Percentiles rank a stretch among this genome's conserved stretches.
phyloP scores from a whole-genome alignment of 2,113 vertebrate species.

The Talpa occidentalis region DNA sequence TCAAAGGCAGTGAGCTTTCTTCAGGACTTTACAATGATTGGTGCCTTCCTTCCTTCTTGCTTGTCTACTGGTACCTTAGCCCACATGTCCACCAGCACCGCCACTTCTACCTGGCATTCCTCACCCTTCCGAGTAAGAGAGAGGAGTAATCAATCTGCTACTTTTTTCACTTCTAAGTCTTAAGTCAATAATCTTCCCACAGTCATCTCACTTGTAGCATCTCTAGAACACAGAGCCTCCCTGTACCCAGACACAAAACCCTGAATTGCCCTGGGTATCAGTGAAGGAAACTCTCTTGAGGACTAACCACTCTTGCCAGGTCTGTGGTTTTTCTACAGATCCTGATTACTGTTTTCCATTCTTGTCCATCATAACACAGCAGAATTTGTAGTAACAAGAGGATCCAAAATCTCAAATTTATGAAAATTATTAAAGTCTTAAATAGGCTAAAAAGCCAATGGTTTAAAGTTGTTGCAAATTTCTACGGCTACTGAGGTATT shows the following conservation, averaged over 20 bases:
- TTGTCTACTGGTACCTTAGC: neutral
- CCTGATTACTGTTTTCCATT: neutral
- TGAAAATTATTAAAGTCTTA: neutral
- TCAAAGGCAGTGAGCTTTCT: neutral
- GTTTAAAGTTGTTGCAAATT: neutral
- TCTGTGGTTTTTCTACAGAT: neutral
- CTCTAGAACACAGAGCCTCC: fast-evolving
- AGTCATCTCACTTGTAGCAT: neutral
- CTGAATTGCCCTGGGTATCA: neutral
- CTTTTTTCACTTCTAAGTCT: neutral
- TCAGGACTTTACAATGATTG: neutral
- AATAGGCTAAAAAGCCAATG: neutral
- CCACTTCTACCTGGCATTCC: no score
- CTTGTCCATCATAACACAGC: neutral
- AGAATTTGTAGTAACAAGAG: neutral
- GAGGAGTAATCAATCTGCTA: neutral
- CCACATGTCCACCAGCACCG: neutral
- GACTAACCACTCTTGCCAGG: neutral
- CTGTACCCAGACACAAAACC: neutral
- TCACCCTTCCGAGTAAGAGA: neutral
- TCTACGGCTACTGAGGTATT: neutral
- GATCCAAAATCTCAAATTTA: neutral
- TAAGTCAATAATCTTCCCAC: neutral
- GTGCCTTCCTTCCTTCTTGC: fast-evolving
- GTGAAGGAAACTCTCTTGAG: neutral